phyloP scores from a whole-genome alignment of 2,113 vertebrate genomes.

The Pteronura brasiliensis region DNA sequence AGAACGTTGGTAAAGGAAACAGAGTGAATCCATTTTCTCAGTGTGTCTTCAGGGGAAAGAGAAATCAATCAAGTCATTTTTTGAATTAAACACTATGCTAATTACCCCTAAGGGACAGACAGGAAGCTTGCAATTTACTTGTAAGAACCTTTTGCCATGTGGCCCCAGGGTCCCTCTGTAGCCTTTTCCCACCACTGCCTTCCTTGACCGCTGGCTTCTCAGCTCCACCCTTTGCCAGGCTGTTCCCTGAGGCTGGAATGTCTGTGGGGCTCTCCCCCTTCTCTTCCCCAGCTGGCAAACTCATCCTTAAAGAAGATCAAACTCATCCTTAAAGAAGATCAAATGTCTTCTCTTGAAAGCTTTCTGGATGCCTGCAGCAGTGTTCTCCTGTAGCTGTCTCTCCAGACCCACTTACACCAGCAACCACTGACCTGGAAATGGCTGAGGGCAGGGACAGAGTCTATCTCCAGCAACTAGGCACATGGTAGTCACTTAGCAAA shows the following conservation, averaged over 20 bases:
- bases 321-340: constrained; percentile 15
- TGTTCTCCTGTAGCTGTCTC: neutral
- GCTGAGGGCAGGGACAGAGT: neutral
- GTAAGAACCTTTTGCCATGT: neutral
- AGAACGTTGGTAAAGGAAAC: neutral
- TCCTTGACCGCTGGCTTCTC: neutral
- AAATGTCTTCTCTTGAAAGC: neutral
- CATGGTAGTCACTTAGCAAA: neutral
- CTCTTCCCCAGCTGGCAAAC: neutral
- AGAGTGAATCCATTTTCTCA: constrained; percentile 15
- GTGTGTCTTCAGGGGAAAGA: neutral
- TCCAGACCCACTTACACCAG: neutral
- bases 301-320: neutral
- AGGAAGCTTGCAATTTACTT: constrained; percentile 38
- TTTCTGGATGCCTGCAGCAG: neutral
- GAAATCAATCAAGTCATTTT: neutral
- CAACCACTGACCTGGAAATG: neutral
- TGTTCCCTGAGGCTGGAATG: neutral
- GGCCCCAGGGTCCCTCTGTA: neutral
- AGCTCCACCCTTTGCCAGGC: neutral
- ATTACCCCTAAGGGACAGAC: neutral
- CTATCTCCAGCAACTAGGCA: neutral
- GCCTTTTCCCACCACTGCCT: neutral
- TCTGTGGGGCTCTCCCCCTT: neutral
- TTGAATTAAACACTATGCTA: constrained; percentile 18